Percentiles rank a stretch among this genome's conserved stretches.
Evolutionary conservation across 2,888 invertebrate genomes (phyloP).

Genomic region (Ophion obscuratus): DNA sequence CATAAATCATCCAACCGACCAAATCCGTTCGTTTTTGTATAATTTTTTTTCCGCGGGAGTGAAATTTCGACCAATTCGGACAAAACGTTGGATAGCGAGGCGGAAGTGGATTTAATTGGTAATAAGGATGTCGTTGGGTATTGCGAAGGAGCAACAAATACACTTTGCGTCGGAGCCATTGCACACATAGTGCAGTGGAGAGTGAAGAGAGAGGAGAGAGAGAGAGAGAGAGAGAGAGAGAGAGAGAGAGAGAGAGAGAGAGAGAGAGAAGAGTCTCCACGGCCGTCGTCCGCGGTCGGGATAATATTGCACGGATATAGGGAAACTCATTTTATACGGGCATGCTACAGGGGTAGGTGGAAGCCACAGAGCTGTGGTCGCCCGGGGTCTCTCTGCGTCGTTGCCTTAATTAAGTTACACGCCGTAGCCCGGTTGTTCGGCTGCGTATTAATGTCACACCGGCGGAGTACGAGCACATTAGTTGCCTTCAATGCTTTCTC

Average conservation of each 20-base stretch:
- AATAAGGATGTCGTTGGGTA: conserved; percentile 69
- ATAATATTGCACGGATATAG: conserved; percentile 82
- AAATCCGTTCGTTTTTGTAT: conserved; percentile 3
- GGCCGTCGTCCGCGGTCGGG: conserved; percentile 76
- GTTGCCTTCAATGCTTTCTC: conserved; percentile 79
- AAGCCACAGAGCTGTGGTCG: conserved; percentile 81
- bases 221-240: conserved; percentile 37
- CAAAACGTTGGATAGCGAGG: conserved; percentile 62
- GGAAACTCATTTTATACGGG: conserved; percentile 67
- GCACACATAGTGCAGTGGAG: conserved; percentile 75
- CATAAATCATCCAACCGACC: conserved; percentile 19
- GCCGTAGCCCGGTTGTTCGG: conserved; percentile 73
- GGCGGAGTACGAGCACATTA: conserved; percentile 78
- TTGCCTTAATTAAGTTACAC: conserved; percentile 84
- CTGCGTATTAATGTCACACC: conserved; percentile 81
- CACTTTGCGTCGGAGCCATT: conserved; percentile 80
- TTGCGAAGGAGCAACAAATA: conserved; percentile 78
- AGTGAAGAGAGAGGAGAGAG: conserved; percentile 50
- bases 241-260: conserved; percentile 29
- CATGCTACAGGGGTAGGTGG: conserved; percentile 63
- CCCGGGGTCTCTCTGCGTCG: conserved; percentile 79
- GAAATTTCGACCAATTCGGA: conserved; percentile 50
- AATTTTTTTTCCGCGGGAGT: not conserved
- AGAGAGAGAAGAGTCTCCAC: conserved; percentile 56
- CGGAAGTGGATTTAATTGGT: conserved; percentile 71